phyloP scores from a whole-genome alignment of 2,888 invertebrate genomes.

The Agriotes lineatus region DNA sequence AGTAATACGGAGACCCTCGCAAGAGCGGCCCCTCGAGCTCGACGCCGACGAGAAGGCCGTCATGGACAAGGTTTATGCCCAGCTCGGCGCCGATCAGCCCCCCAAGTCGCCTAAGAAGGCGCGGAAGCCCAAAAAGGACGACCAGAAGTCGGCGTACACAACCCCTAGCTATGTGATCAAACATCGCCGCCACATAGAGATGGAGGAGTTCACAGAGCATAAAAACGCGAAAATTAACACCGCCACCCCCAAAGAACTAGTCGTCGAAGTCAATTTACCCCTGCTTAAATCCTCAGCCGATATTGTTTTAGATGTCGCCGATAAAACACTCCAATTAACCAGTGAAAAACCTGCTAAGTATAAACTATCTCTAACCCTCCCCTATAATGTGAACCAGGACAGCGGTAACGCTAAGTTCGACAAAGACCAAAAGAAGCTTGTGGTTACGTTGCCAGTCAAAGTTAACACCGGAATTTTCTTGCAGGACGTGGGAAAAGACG shows the following conservation, averaged over 20 bases:
- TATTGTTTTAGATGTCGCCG: constrained; percentile 85
- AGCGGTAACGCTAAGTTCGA: constrained; percentile 91
- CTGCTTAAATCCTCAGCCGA: constrained; percentile 85
- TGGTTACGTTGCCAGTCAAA: constrained; percentile 83
- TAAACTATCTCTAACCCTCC: constrained; percentile 81
- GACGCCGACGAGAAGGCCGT: constrained; percentile 67
- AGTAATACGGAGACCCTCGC: constrained; percentile 78
- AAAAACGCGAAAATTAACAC: constrained; percentile 79
- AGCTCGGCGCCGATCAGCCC: constrained; percentile 40
- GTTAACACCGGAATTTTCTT: constrained; percentile 43
- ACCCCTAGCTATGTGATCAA: constrained; percentile 85
- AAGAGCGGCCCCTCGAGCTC: constrained; percentile 59
- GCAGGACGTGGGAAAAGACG: constrained; percentile 68
- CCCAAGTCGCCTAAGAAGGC: constrained; percentile 48
- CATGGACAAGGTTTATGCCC: constrained; percentile 70
- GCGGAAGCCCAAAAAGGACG: constrained; percentile 55
- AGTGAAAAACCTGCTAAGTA: constrained; percentile 89
- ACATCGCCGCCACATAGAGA: constrained; percentile 83
- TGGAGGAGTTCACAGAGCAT: constrained; percentile 84
- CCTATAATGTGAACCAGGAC: constrained; percentile 85
- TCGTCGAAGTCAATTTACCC: constrained; percentile 86
- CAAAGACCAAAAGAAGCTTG: constrained; percentile 77
- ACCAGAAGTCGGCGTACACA: constrained; percentile 70
- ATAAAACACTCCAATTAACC: constrained; percentile 76
- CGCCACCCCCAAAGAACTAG: constrained; percentile 82